Evolutionary conservation across 2,113 vertebrate species (phyloP).

Genomic region (Meles meles): DNA sequence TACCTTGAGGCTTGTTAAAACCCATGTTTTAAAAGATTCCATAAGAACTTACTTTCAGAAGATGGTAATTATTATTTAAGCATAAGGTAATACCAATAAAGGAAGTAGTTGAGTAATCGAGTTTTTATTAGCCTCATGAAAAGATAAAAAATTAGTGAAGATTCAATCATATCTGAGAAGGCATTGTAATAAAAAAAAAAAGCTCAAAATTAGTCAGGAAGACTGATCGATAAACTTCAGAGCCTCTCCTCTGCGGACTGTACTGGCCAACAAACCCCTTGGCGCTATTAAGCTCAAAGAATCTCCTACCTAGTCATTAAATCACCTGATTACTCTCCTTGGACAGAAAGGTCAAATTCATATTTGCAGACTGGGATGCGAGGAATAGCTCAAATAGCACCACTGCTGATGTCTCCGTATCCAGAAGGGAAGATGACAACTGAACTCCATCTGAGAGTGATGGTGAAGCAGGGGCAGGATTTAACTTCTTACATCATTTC

Average conservation of each 20-base stretch:
- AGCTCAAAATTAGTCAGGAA: neutral
- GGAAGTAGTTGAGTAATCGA: neutral
- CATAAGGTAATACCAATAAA: neutral
- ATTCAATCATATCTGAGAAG: neutral
- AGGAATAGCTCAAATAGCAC: neutral
- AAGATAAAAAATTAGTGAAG: neutral
- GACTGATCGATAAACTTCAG: neutral
- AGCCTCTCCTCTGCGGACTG: neutral
- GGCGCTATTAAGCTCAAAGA: neutral
- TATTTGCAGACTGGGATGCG: neutral
- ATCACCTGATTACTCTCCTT: neutral
- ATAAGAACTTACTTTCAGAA: neutral
- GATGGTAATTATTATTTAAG: neutral
- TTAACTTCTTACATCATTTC: conserved; percentile 30
- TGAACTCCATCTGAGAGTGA: neutral
- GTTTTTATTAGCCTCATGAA: neutral
- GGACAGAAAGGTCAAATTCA: neutral
- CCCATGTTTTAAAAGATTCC: neutral
- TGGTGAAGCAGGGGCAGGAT: neutral
- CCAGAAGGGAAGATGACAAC: neutral
- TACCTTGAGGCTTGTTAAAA: neutral
- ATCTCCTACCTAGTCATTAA: neutral
- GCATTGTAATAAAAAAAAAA: neutral
- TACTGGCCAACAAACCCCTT: neutral
- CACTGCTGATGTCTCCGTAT: neutral